Base-by-base conservation (phyloP, 2,797 vertebrate genomes). In the Orientallactaga sibirica region DNA sequence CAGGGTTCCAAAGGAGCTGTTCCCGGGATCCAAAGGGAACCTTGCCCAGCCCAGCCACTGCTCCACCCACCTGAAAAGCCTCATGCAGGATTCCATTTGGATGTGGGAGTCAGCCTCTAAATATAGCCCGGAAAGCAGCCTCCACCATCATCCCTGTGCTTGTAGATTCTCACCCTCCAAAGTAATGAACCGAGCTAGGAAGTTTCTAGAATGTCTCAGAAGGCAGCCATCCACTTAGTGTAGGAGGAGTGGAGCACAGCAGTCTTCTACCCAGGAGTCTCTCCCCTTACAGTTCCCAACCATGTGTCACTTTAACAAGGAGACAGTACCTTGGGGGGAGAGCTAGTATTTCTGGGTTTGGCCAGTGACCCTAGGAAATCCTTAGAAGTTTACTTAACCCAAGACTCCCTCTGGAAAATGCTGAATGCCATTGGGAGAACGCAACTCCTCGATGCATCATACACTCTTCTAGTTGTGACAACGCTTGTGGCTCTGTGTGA, bases 31-130 rank as follows among this genome's bases (percentile, higher is more conserved):
- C 85, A 86, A 92, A 87, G 88, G 89, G 75, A 94, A 96, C 68
- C 73, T 1, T 89, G 74, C 92, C 93, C 88, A 92, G 81, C 81
- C 93, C 55, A 94, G 83, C 95, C 89, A 95, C 93, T 74, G 88
- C 80, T 96, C 79, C 95, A 2, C 95, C 96, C 93, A 95, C 95
- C 92, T 90, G 79, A 95, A 92, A 94, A 87, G 76, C 74, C 84
- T 89, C 86, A 87, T 89, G 74, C 73, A 58, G 33, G 22, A 88
- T 94, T 95, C 90, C 76, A 84, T 79, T 52, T 79, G 84, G 94
- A 93, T 66, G 94, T 96, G 92, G 97, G 96, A 96, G 95, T 90
- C 61, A 7, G 62, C 78, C 93, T 95, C 95, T 95, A 97, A 96
- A 96, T 94, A 95, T 92, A 97, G 70, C 74, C 62, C 37, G n/a